Evolutionary conservation across 2,888 invertebrate genomes (phyloP).

Genomic region (Cheilosia variabilis): DNA sequence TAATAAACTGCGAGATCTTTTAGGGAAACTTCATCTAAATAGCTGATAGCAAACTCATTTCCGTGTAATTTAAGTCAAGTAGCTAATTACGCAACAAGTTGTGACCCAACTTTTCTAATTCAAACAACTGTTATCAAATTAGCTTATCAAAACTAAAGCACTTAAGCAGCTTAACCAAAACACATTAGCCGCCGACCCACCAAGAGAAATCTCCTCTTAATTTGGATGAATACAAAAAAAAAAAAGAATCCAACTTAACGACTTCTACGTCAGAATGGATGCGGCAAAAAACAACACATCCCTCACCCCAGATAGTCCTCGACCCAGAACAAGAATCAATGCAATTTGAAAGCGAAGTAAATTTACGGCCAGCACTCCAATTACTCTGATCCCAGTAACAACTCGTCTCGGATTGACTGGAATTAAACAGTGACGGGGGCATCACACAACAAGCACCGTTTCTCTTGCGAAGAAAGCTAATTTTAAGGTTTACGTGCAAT

Average conservation of each 20-base stretch:
- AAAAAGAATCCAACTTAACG: constrained; percentile 1
- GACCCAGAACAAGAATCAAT: constrained; percentile 37
- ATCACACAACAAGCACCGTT: not conserved
- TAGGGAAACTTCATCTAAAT: not conserved
- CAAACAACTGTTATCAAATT: constrained; percentile 46
- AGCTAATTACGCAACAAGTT: constrained; percentile 23
- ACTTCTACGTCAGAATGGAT: not conserved
- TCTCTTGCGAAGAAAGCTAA: constrained; percentile 41
- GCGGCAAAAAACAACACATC: not conserved
- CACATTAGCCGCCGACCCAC: constrained; percentile 23
- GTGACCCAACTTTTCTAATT: constrained; percentile 13
- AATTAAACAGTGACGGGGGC: constrained; percentile 11
- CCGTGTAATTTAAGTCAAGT: not conserved
- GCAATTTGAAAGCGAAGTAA: constrained; percentile 34
- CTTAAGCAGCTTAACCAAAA: constrained; percentile 37
- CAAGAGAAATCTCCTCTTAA: not conserved
- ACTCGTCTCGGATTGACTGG: constrained; percentile 30
- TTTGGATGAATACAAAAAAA: constrained; percentile 12
- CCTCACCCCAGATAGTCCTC: constrained; percentile 15
- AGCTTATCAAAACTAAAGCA: constrained; percentile 35
- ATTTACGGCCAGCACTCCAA: constrained; percentile 23
- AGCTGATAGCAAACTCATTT: not conserved
- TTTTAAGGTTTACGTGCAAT: constrained; percentile 61
- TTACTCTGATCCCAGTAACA: constrained; percentile 20
- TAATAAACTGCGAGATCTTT: not conserved